Conservation (phyloP, 2,113 vertebrate genomes). For the Raphicerus campestris region DNA sequence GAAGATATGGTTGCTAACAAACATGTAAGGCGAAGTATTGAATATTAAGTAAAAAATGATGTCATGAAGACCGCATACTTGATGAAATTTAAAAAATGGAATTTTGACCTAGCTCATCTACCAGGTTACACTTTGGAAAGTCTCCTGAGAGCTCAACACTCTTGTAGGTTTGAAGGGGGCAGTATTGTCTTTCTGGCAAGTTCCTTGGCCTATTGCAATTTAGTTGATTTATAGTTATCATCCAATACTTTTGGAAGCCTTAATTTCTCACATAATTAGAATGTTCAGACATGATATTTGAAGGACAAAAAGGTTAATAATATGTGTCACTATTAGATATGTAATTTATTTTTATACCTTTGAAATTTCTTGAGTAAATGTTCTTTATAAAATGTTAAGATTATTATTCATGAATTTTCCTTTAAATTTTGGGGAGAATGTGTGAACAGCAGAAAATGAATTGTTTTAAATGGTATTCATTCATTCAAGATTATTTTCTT, state of each 20-base stretch:
- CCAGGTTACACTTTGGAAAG: neutral
- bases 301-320: neutral
- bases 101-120: neutral
- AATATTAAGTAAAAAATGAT: neutral
- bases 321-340: neutral
- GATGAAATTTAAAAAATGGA: neutral
- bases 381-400: neutral
- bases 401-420: neutral
- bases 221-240: neutral
- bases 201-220: neutral
- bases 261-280: neutral
- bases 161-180: neutral
- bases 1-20: neutral
- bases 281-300: neutral
- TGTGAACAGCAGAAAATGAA: neutral
- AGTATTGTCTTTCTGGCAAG: neutral
- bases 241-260: neutral
- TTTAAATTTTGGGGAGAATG: neutral
- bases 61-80: neutral
- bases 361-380: neutral
- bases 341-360: neutral
- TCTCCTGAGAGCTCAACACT: neutral
- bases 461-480: neutral
- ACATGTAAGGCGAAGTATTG: neutral
- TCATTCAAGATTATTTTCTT: neutral